Conservation (phyloP, 2,888 invertebrate genomes). For the Leptinotarsa rubiginosa region DNA sequence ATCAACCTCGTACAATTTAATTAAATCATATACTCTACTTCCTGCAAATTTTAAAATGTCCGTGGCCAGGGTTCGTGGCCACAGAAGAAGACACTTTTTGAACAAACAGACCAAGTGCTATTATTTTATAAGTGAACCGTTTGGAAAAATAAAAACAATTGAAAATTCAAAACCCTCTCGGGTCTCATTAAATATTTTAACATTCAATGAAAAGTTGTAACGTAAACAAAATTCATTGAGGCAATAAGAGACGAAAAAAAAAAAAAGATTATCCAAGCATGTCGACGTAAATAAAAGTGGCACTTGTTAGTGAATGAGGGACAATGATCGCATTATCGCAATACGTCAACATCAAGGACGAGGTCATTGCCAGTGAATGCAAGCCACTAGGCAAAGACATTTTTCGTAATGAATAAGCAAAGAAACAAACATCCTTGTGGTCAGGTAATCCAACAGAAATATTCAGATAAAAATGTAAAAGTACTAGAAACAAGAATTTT, state of each 20-base stretch:
- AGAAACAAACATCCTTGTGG: background rate
- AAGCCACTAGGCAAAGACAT: background rate
- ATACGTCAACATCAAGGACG: slow-evolving; percentile 47
- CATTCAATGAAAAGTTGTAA: slow-evolving; percentile 1
- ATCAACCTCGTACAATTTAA: too few species aligned
- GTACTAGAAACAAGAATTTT: too few species aligned
- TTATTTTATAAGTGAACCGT: too few species aligned
- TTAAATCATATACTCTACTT: too few species aligned
- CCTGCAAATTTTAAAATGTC: too few species aligned
- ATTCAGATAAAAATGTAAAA: too few species aligned
- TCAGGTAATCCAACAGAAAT: too few species aligned
- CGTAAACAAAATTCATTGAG: background rate
- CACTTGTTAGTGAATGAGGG: slow-evolving; percentile 46
- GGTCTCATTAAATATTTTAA: background rate
- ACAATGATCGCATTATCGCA: slow-evolving; percentile 33
- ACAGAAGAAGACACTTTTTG: too few species aligned
- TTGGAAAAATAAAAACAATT: too few species aligned
- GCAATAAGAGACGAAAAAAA: background rate
- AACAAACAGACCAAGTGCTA: too few species aligned
- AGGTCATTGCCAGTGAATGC: slow-evolving; percentile 18
- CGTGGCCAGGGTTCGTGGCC: too few species aligned
- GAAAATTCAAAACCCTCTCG: too few species aligned
- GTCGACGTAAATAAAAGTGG: slow-evolving; percentile 26
- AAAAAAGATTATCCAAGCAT: slow-evolving; percentile 25
- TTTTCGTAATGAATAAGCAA: background rate